Evolutionary conservation across 2,113 vertebrate genomes (phyloP), one percentile per base, ranked within the genome.

Genomic region (Smithornis capensis): DNA sequence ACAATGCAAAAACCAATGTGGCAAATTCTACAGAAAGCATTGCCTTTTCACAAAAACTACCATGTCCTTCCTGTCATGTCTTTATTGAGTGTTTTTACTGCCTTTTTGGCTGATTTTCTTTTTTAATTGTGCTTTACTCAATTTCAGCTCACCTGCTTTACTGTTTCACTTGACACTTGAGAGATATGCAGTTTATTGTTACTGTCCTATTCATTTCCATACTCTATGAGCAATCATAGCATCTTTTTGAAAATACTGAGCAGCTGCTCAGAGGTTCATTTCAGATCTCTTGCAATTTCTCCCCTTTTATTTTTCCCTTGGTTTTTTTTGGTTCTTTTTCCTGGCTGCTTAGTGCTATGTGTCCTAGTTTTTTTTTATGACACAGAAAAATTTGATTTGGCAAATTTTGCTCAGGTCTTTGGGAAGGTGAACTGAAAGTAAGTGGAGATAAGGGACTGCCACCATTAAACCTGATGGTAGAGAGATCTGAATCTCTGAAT

Each of bases 251-350:
- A 73, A 94, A 67, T 31, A 55, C 16, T 63, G 55, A 87, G 59
- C 90, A 92, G 67, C 63, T 95, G 74, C 37, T 96, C 63, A 50
- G 68, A 82, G 15, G 28, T 91, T 94, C 33, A 68, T 91, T 92
- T 91, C 2, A 4, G 78, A 59, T 69, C 23, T 92, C 62, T 79
- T 49, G 9, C 68, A 45, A 7, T 16, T 60, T 93, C 63, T 16
- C 7, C 4, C 52, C 38, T 6, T 37, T 5, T 27, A n/a, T n/a
- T n/a, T n/a, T n/a, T n/a, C n/a, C n/a, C n/a, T n/a, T n/a, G n/a
- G n/a, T 19, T 12, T 38, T 62, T 40, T 40, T 45, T 40, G 9
- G 28, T 9, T 38, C 53, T 45, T 25, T 56, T 65, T 49, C 12
- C 44, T 90, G 28, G 15, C 6, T 59, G 24, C 24, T 86, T 62